Percentiles rank a stretch among this genome's conserved stretches.
Evolutionary conservation across 2,797 vertebrate species (phyloP).

Genomic region (Eidolon dupreanum): DNA sequence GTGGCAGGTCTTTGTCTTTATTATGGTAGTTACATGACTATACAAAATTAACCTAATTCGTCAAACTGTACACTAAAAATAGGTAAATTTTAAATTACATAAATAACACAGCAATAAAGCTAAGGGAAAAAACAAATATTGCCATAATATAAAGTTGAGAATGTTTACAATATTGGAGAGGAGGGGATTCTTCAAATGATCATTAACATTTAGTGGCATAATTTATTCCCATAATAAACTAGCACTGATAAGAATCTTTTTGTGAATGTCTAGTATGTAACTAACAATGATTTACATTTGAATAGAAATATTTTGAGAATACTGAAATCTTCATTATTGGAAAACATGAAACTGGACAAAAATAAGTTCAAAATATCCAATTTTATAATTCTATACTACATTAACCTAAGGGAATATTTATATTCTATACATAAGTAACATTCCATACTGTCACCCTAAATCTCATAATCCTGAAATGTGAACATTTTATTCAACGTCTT

Average conservation of each 20-base stretch:
- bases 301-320: slow-evolving; percentile 10
- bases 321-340: background rate
- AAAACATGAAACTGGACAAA: slow-evolving; percentile 11
- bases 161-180: background rate
- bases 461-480: background rate
- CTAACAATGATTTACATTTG: slow-evolving; percentile 1
- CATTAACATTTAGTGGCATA: background rate
- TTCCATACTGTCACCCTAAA: background rate
- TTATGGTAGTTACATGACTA: background rate
- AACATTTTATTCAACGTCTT: background rate
- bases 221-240: background rate
- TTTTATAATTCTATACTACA: background rate
- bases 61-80: background rate
- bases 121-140: background rate
- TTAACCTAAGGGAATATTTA: slow-evolving; percentile 1
- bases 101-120: background rate
- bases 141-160: background rate
- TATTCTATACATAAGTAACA: background rate
- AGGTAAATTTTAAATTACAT: background rate
- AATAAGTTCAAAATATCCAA: background rate
- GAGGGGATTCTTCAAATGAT: background rate
- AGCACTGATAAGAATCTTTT: background rate
- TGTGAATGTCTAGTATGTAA: background rate
- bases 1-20: background rate
- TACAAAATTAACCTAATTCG: slow-evolving; percentile 20